Conservation (phyloP, 2,797 vertebrate species). For the Vespertilio murinus region DNA sequence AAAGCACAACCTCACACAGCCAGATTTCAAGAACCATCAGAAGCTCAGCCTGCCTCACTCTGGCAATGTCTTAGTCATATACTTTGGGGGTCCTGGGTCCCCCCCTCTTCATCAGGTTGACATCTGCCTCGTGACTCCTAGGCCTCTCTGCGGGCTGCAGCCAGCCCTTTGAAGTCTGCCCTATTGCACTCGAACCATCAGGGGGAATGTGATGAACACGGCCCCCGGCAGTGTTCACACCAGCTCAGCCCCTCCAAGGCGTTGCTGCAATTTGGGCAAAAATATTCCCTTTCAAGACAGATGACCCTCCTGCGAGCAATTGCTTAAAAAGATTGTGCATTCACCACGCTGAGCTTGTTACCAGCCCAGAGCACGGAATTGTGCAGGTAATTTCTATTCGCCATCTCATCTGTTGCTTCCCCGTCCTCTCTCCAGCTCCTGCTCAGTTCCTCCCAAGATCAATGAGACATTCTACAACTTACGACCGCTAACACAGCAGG, state of each 20-base stretch:
- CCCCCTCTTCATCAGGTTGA: neutral
- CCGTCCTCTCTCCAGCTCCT: neutral
- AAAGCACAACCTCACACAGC: neutral
- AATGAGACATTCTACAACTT: constrained; percentile 39
- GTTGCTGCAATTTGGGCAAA: neutral
- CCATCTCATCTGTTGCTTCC: constrained; percentile 34
- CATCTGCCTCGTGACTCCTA: neutral
- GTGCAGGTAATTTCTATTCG: constrained; percentile 60
- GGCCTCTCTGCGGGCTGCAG: neutral
- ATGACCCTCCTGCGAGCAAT: constrained; percentile 49
- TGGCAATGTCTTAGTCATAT: neutral
- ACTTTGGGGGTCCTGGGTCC: neutral
- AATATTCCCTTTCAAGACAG: constrained; percentile 42
- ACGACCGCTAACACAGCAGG: constrained; percentile 50
- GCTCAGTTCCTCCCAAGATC: constrained; percentile 41
- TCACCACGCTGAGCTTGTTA: constrained; percentile 30
- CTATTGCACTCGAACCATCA: neutral
- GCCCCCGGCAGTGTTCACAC: neutral
- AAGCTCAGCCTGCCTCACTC: neutral
- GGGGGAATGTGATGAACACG: neutral
- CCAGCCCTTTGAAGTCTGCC: neutral
- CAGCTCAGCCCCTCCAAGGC: neutral
- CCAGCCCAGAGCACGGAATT: constrained; percentile 7
- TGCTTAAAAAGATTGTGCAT: constrained; percentile 31
- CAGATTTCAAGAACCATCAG: neutral